Conservation (phyloP, 2,888 invertebrate genomes). For the Philereme vetulata region DNA sequence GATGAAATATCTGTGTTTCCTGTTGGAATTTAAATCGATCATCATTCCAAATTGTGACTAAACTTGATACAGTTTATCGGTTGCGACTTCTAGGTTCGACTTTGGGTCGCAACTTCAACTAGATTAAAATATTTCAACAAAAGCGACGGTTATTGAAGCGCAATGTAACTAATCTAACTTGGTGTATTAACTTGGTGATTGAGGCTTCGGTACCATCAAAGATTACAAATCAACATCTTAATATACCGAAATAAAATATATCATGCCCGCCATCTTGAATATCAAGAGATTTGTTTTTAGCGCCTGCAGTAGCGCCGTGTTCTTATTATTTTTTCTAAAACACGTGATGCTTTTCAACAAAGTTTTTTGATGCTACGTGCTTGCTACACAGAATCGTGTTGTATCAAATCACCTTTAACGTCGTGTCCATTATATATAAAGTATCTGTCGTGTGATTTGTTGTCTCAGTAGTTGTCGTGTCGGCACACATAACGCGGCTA, state of each 20-base stretch:
- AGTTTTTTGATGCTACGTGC: too few species aligned
- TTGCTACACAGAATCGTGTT: not conserved
- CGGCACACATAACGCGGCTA: constrained; percentile 8
- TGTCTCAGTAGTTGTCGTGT: constrained; percentile 16
- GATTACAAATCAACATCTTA: too few species aligned
- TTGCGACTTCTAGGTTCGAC: constrained; percentile 9
- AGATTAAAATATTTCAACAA: not conserved
- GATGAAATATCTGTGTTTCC: constrained; percentile 13
- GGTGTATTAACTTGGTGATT: too few species aligned
- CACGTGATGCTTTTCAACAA: too few species aligned
- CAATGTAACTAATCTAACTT: too few species aligned
- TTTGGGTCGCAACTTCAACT: not conserved
- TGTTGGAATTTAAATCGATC: constrained; percentile 24
- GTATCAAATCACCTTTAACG: not conserved
- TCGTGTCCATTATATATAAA: constrained; percentile 13
- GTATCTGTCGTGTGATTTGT: constrained; percentile 8
- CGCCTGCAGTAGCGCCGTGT: too few species aligned
- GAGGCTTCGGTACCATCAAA: too few species aligned
- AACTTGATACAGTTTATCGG: not conserved
- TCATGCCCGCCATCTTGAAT: too few species aligned
- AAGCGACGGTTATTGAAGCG: too few species aligned
- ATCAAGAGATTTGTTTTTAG: too few species aligned
- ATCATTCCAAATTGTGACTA: constrained; percentile 17
- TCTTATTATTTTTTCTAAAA: too few species aligned
- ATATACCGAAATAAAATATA: too few species aligned